Percentiles rank a stretch among this genome's conserved stretches.
Evolutionary conservation across 2,113 vertebrate species (phyloP).

Genomic region (Megaleporinus macrocephalus): DNA sequence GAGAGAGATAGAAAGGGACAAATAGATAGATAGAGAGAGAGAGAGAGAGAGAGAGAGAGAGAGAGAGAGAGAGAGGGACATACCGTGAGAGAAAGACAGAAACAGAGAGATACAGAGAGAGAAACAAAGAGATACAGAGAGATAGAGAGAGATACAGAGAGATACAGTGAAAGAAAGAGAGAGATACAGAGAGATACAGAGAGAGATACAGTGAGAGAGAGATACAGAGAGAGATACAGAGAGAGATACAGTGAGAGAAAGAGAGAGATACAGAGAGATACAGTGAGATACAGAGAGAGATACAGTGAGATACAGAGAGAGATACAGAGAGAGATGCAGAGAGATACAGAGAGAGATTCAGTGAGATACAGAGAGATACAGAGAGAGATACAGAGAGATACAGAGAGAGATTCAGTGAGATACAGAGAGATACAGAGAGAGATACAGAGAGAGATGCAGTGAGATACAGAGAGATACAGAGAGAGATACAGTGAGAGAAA

Average conservation of each 20-base stretch:
- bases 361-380: not conserved
- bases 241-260: not conserved
- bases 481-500: not conserved
- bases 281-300: not conserved
- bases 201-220: not conserved
- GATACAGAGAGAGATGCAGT: not conserved
- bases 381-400: too few species aligned
- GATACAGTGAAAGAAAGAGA: too few species aligned
- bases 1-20: too few species aligned
- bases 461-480: not conserved
- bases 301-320: not conserved
- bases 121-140: not conserved
- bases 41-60: not conserved
- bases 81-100: not conserved
- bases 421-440: not conserved
- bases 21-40: not conserved
- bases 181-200: not conserved
- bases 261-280: not conserved
- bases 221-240: not conserved
- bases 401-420: too few species aligned
- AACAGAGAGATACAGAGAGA: not conserved
- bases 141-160: not conserved
- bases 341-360: slow-evolving; percentile 1
- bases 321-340: not conserved
- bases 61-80: not conserved